These are phyloP conservation scores for Tamias sibiricus DNA, from an alignment of 2,113 vertebrate genomes.

Conservation along the genomic window DNA sequence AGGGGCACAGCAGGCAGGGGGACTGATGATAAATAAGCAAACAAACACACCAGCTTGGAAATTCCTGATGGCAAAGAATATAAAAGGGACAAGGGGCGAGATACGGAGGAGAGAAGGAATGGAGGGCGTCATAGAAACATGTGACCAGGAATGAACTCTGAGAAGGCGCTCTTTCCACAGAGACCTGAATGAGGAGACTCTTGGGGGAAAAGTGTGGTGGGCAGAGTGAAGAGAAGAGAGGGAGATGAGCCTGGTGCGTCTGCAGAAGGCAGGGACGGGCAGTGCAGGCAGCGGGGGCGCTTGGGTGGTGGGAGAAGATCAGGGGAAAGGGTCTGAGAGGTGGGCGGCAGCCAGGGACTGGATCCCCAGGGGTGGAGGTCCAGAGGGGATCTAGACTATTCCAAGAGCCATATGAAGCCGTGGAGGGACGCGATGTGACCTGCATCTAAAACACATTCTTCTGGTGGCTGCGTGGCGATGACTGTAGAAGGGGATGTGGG, in stretches of 20 bases:
- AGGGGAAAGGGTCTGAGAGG: not conserved
- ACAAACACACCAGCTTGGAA: not conserved
- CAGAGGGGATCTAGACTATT: not conserved
- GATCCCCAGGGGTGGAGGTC: not conserved
- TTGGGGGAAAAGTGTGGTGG: not conserved
- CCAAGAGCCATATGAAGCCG: not conserved
- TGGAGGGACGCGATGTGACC: not conserved
- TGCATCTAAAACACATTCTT: not conserved
- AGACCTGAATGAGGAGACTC: not conserved
- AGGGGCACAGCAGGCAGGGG: not conserved
- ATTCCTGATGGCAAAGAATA: not conserved
- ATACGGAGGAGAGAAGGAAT: not conserved
- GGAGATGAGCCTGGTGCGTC: not conserved
- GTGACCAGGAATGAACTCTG: not conserved
- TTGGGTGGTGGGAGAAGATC: not conserved
- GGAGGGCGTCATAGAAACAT: not conserved
- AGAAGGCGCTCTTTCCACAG: not conserved
- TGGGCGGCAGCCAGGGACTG: not conserved
- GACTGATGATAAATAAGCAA: not conserved
- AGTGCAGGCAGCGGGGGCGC: too few species aligned
- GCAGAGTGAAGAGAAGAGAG: not conserved
- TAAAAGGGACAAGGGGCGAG: not conserved
- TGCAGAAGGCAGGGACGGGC: not conserved
- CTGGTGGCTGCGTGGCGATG: not conserved
- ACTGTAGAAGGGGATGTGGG: fast-evolving